Evolutionary conservation across 2,888 invertebrate genomes (phyloP).

Genomic region (Aleiodes leptofemur): DNA sequence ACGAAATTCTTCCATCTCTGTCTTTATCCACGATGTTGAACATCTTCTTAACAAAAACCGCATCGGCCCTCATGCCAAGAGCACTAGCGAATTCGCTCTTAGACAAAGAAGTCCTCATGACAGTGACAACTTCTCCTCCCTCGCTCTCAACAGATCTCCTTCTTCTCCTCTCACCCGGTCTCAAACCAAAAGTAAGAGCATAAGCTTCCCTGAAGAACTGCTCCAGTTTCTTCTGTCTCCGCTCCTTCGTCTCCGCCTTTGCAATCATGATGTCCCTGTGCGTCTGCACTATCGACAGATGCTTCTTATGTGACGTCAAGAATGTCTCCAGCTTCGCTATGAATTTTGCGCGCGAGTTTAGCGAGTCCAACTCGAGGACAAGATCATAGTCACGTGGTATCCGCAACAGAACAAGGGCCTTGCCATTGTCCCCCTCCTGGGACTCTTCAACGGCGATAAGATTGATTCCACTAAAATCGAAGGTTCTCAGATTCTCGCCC

Average conservation of each 20-base stretch:
- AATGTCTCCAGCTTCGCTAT: slow-evolving; percentile 91
- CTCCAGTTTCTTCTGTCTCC: slow-evolving; percentile 93
- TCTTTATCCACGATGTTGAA: slow-evolving; percentile 98
- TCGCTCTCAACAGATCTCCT: slow-evolving; percentile 83
- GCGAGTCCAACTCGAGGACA: slow-evolving; percentile 92
- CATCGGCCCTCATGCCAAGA: slow-evolving; percentile 95
- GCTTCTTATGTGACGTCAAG: slow-evolving; percentile 88
- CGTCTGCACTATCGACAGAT: slow-evolving; percentile 81
- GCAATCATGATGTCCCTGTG: slow-evolving; percentile 91
- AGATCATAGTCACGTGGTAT: slow-evolving; percentile 94
- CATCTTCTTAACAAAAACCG: slow-evolving; percentile 97
- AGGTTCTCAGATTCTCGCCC: slow-evolving; percentile 91
- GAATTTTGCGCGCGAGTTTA: slow-evolving; percentile 89
- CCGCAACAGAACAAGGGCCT: slow-evolving; percentile 87
- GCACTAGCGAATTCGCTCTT: slow-evolving; percentile 96
- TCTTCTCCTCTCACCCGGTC: slow-evolving; percentile 86
- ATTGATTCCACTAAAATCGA: slow-evolving; percentile 86
- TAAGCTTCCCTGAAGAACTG: slow-evolving; percentile 97
- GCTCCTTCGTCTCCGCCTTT: slow-evolving; percentile 94
- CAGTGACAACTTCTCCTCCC: slow-evolving; percentile 91
- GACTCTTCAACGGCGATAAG: slow-evolving; percentile 92
- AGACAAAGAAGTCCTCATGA: slow-evolving; percentile 94
- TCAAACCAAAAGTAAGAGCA: slow-evolving; percentile 91
- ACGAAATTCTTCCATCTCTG: slow-evolving; percentile 94
- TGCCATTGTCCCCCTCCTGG: slow-evolving; percentile 85